Conservation (phyloP, 1,140 invertebrate species). For the Sycophila sp. region DNA sequence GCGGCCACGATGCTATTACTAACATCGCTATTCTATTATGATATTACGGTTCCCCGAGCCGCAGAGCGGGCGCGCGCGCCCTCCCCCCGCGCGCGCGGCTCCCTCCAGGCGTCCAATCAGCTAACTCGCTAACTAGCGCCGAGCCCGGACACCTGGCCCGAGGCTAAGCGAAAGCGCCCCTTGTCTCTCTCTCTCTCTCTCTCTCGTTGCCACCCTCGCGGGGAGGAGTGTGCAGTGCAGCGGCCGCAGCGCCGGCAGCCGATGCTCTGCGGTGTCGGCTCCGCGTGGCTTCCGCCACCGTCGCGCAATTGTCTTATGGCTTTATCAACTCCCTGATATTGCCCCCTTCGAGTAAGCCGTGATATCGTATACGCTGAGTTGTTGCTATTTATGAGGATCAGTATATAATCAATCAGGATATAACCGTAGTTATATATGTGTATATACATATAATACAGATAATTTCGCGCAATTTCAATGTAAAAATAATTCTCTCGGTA, state of each 20-base stretch:
- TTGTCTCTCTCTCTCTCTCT: too few species aligned
- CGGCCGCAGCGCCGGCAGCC: background rate
- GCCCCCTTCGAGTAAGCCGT: too few species aligned
- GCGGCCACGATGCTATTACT: slow-evolving; percentile 60
- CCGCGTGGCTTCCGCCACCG: background rate
- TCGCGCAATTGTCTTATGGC: slow-evolving; percentile 30
- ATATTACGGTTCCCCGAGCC: slow-evolving; percentile 58
- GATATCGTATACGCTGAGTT: too few species aligned
- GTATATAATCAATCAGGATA: too few species aligned
- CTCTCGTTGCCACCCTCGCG: too few species aligned
- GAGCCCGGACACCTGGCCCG: slow-evolving; percentile 24
- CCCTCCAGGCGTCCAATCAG: slow-evolving; percentile 56
- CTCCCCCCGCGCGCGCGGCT: slow-evolving; percentile 47
- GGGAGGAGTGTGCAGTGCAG: too few species aligned
- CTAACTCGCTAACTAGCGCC: slow-evolving; percentile 53
- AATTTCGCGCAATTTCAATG: too few species aligned
- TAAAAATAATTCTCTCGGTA: too few species aligned
- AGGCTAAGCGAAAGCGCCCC: background rate
- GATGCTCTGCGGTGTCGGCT: too few species aligned
- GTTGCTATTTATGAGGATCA: too few species aligned
- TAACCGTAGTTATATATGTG: too few species aligned
- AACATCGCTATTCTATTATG: slow-evolving; percentile 67
- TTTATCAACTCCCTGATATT: slow-evolving; percentile 33
- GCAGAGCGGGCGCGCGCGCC: slow-evolving; percentile 38
- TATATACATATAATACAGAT: too few species aligned